phyloP scores from a whole-genome alignment of 2,113 vertebrate genomes.

The Opisthocomus hoazin region DNA sequence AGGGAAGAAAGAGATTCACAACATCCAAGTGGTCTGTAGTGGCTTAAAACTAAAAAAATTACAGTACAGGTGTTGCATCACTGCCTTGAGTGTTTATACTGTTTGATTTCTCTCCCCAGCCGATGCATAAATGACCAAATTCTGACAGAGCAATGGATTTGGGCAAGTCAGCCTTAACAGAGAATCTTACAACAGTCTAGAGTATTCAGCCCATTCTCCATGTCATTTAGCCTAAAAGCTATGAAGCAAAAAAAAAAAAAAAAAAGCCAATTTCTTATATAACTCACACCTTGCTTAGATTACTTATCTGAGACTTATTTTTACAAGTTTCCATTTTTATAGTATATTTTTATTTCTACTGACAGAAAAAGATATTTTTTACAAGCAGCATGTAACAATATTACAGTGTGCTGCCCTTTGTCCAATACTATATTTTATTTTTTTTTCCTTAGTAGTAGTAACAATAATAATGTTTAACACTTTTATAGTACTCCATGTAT shows the following conservation, averaged over 20 bases:
- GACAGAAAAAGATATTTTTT: neutral
- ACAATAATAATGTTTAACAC: neutral
- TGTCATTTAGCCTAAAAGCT: constrained; percentile 24
- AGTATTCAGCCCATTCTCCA: neutral
- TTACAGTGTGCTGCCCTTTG: neutral
- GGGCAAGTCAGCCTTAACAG: neutral
- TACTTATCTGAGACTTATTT: constrained; percentile 10
- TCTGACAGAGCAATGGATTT: neutral
- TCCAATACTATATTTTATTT: neutral
- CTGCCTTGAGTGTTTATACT: neutral
- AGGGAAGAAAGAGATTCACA: neutral
- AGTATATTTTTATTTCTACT: neutral
- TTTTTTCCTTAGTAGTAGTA: neutral
- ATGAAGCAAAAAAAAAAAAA: constrained; percentile 4
- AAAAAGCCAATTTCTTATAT: neutral
- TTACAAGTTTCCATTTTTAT: neutral
- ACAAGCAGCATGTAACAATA: neutral
- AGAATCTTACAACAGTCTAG: neutral
- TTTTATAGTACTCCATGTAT: neutral
- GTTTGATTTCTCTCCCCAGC: neutral
- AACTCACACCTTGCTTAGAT: neutral
- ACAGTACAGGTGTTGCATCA: neutral
- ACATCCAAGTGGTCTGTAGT: neutral
- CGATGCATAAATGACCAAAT: neutral
- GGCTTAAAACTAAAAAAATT: neutral